phyloP scores from a whole-genome alignment of 1,140 invertebrate species.

The Lamellibrachia luymesi region DNA sequence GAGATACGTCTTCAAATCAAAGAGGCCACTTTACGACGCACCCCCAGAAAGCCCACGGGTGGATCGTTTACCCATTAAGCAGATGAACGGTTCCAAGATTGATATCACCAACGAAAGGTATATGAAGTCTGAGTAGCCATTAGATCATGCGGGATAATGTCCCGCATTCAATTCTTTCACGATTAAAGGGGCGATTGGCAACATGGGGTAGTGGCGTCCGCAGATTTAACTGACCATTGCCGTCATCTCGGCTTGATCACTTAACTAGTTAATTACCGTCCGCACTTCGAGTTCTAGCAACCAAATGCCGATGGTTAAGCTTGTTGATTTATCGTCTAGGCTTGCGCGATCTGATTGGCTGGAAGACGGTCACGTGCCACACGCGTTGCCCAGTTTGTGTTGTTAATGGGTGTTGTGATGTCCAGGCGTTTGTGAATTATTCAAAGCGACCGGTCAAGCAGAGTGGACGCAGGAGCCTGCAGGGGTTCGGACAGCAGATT shows the following conservation, averaged over 20 bases:
- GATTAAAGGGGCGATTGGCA: background rate
- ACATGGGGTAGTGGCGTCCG: background rate
- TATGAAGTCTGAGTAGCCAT: background rate
- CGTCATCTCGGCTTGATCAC: background rate
- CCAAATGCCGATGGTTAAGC: background rate
- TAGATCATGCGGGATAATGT: background rate
- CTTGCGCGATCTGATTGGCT: background rate
- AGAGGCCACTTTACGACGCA: background rate
- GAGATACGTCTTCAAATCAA: background rate
- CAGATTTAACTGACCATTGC: background rate
- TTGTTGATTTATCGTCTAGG: background rate
- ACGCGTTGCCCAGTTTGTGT: background rate
- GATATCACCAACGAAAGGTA: background rate
- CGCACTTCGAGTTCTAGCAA: background rate
- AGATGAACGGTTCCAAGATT: background rate
- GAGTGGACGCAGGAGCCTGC: background rate
- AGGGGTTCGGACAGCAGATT: background rate
- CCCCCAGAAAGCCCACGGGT: background rate
- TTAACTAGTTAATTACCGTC: background rate
- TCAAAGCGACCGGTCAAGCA: background rate
- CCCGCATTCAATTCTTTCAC: background rate
- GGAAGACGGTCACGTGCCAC: background rate
- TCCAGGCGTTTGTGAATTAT: background rate
- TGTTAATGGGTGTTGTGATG: background rate
- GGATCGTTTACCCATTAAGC: background rate